Conservation (phyloP, 1,140 invertebrate genomes). For the Hycleus cichorii region DNA sequence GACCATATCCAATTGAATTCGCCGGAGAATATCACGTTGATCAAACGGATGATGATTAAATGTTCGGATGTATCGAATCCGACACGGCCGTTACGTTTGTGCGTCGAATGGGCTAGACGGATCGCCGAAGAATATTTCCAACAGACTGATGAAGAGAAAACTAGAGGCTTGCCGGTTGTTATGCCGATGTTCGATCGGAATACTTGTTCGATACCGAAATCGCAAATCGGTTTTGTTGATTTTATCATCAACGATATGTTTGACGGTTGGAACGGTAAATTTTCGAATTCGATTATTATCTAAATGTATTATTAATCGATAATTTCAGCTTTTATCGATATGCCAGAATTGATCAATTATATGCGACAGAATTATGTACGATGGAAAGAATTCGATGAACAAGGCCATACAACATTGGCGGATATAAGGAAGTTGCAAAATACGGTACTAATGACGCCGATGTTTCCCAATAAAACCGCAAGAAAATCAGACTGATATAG, state of each 20-base stretch:
- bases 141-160: slow-evolving; percentile 90
- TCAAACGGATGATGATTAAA: slow-evolving; percentile 95
- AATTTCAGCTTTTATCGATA: slow-evolving; percentile 79
- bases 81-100: slow-evolving; percentile 71
- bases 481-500: slow-evolving; percentile 28
- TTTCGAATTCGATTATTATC: slow-evolving; percentile 29
- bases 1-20: slow-evolving; percentile 40
- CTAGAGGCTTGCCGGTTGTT: slow-evolving; percentile 75
- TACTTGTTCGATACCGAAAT: slow-evolving; percentile 91
- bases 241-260: slow-evolving; percentile 97
- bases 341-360: slow-evolving; percentile 79
- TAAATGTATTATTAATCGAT: slow-evolving; percentile 3
- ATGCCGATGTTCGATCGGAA: slow-evolving; percentile 94
- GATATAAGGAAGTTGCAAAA: slow-evolving; percentile 53
- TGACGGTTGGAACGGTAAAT: slow-evolving; percentile 88
- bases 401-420: slow-evolving; percentile 59
- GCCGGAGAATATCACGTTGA: slow-evolving; percentile 73
- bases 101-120: slow-evolving; percentile 85
- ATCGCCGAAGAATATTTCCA: slow-evolving; percentile 90
- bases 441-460: slow-evolving; percentile 24
- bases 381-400: slow-evolving; percentile 79
- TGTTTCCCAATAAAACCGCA: slow-evolving; percentile 24
- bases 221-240: slow-evolving; percentile 94
- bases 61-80: slow-evolving; percentile 96
- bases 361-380: slow-evolving; percentile 81